Percentiles rank a stretch among this genome's conserved stretches.
phyloP scores from a whole-genome alignment of 2,113 vertebrate genomes.

The Syngnathus typhle region DNA sequence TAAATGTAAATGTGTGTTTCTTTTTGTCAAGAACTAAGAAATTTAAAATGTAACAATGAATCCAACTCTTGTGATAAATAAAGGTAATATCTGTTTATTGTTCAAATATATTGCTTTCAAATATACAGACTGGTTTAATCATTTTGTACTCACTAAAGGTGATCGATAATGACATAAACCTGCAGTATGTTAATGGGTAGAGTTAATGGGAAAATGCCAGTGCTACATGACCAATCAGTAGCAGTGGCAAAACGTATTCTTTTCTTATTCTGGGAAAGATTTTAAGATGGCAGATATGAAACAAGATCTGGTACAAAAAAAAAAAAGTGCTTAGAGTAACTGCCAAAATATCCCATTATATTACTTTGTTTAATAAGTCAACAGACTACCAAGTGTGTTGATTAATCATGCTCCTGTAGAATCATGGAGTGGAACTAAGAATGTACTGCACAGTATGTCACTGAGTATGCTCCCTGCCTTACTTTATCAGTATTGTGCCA shows the following conservation, averaged over 20 bases:
- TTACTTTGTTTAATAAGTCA: conserved; percentile 12
- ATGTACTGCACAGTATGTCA: conserved; percentile 26
- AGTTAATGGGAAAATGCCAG: conserved; percentile 20
- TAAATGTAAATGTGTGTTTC: conserved; percentile 17
- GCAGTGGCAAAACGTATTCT: conserved; percentile 23
- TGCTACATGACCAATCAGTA: neutral
- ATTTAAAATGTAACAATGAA: conserved; percentile 44
- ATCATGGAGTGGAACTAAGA: neutral
- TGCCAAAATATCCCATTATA: conserved; percentile 9
- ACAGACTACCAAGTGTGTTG: conserved; percentile 11
- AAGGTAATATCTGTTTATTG: conserved; percentile 13
- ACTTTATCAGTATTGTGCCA: conserved; percentile 26
- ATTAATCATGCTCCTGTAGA: conserved; percentile 14
- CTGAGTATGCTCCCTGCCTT: conserved; percentile 19
- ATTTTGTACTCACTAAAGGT: neutral
- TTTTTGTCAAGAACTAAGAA: neutral
- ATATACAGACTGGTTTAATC: conserved; percentile 7
- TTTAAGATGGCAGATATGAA: neutral
- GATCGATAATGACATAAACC: conserved; percentile 6
- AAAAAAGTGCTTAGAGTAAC: conserved; percentile 3
- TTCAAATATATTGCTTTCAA: conserved; percentile 17
- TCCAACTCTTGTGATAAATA: conserved; percentile 8
- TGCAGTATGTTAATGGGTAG: conserved; percentile 19
- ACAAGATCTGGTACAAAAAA: neutral
- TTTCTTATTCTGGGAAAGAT: conserved; percentile 5